Base-by-base conservation (phyloP, 1,140 invertebrate genomes). In the Atopsyche davidsoni region DNA sequence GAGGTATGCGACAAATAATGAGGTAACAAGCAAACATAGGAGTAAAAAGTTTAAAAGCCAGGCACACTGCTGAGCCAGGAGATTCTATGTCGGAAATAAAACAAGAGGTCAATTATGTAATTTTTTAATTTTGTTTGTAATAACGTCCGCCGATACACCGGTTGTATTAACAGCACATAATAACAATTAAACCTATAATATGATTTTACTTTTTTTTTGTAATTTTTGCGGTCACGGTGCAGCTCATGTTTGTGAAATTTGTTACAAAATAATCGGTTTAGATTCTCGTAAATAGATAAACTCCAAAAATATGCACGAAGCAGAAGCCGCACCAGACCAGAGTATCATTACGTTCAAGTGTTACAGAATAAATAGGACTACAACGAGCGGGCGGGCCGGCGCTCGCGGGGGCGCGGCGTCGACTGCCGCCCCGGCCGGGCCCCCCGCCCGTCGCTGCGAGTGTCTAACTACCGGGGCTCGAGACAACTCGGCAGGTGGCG, bases 171-270 rank as follows among this genome's bases (percentile, higher is more conserved):
- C 18, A 17, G 36, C 36, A 39, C 14, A 17, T 39, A 39, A n/a
- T 16, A 39, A 39, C 36, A 39, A 39, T 39, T 11, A 39, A 39
- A 39, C 36, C 36, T 39, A 39, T 39, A 39, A 39, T 17, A 39
- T 17, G 36, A 39, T 39, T 39, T 39, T 39, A 39, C 36, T 13
- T 21, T 39, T 39, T 39, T 39, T 39, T 39, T 39, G 17, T 10
- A 39, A 17, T 39, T 39, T 39, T 17, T 39, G n/a, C 11, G 36
- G 19, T 39, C 13, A 17, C 3, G 19, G 4, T 21, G 10, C 10
- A 2, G 19, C n/a, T 18, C 18, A 10, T 10, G 11, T n/a, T 18
- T 39, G n/a, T 16, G 19, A 39, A 39, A 11, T 16, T 39, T 39
- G 19, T 17, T 39, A n/a, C 24, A 39, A 17, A 39, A 39, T 39